phyloP scores from a whole-genome alignment of 2,797 vertebrate genomes.

The Smutsia temminckii region DNA sequence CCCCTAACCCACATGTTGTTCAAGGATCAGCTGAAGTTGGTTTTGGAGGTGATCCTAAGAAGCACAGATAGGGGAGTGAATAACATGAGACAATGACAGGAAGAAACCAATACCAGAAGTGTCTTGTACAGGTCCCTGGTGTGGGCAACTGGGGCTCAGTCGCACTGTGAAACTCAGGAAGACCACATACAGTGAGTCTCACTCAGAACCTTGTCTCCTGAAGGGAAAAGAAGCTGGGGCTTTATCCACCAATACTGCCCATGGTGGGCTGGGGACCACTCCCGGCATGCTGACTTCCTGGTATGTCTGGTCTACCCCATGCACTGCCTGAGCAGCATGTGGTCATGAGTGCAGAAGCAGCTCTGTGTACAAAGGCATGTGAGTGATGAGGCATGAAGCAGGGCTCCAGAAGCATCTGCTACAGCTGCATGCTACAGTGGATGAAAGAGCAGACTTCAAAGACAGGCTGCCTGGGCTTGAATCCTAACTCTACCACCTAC shows the following conservation, averaged over 20 bases:
- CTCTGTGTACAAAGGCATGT: background rate
- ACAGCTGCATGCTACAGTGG: background rate
- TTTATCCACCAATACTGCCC: too few relatives aligned
- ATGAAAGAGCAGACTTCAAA: background rate
- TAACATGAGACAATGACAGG: background rate
- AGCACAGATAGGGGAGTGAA: background rate
- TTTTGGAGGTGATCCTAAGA: background rate
- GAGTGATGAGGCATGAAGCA: background rate
- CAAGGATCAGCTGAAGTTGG: too few relatives aligned
- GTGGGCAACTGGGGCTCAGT: background rate
- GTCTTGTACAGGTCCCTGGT: background rate
- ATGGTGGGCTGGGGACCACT: background rate
- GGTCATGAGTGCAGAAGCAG: background rate
- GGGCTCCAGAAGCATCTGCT: background rate
- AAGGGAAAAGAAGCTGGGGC: background rate
- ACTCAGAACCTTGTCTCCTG: background rate
- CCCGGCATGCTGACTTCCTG: background rate
- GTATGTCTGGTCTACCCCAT: background rate
- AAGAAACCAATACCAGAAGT: background rate
- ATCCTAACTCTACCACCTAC: background rate
- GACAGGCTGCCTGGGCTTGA: background rate
- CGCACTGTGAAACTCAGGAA: background rate
- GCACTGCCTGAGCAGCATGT: background rate
- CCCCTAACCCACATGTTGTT: too few relatives aligned
- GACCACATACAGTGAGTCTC: background rate